A percentile compares a stretch with the other conserved stretches of the same genome.
Evolutionary conservation across 2,888 invertebrate species (phyloP).

Genomic region (Orthonevra nobilis): DNA sequence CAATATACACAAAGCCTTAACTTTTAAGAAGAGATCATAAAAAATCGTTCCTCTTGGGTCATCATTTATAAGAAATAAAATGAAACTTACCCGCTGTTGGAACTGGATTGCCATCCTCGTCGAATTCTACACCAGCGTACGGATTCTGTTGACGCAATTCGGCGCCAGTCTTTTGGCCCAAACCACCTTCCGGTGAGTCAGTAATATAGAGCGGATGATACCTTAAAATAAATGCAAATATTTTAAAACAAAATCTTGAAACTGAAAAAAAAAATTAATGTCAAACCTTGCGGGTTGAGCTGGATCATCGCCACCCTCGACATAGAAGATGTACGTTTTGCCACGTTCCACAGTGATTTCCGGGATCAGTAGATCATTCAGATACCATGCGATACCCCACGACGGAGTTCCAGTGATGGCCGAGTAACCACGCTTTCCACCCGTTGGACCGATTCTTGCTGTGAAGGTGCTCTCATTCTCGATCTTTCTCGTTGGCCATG

Average conservation of each 20-base stretch:
- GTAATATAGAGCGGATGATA: slow-evolving; percentile 97
- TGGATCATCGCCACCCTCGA: slow-evolving; percentile 91
- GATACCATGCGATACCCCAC: slow-evolving; percentile 96
- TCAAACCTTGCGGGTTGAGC: slow-evolving; percentile 88
- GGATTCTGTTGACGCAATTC: slow-evolving; percentile 87
- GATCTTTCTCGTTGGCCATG: slow-evolving; percentile 87
- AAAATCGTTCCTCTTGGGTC: too few relatives aligned
- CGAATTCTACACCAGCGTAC: slow-evolving; percentile 90
- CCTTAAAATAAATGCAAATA: slow-evolving; percentile 76
- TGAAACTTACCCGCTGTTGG: slow-evolving; percentile 87
- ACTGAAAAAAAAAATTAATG: too few relatives aligned
- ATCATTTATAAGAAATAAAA: too few relatives aligned
- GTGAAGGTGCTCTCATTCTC: slow-evolving; percentile 84
- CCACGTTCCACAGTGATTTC: slow-evolving; percentile 94
- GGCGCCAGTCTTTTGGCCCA: slow-evolving; percentile 87
- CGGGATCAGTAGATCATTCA: slow-evolving; percentile 94
- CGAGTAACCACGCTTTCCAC: slow-evolving; percentile 89
- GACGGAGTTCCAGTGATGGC: slow-evolving; percentile 90
- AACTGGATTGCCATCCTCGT: slow-evolving; percentile 87
- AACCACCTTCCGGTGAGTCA: slow-evolving; percentile 91
- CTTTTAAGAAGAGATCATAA: too few relatives aligned
- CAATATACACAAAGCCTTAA: too few relatives aligned
- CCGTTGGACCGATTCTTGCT: slow-evolving; percentile 91
- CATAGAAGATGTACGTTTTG: slow-evolving; percentile 90
- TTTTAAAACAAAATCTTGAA: neutral